These are phyloP conservation scores for Promerops cafer DNA, from an alignment of 2,113 vertebrate species.

Conservation along the genomic window DNA sequence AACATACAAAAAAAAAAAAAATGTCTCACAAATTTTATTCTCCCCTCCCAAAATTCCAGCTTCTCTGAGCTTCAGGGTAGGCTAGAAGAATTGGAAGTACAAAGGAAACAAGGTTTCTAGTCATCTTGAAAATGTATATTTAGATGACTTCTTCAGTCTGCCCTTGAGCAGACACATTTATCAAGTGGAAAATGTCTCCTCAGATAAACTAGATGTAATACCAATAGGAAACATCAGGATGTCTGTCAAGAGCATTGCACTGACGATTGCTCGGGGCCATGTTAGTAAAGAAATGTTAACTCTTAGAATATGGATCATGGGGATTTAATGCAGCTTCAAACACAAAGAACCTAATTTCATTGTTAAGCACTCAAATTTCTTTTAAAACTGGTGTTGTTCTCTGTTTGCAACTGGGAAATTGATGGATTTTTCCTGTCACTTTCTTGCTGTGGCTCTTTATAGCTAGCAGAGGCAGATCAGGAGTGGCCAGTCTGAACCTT, in stretches of 20 bases:
- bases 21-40: not conserved
- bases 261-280: not conserved
- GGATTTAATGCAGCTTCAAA: not conserved
- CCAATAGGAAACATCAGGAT: not conserved
- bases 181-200: not conserved
- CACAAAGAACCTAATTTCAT: not conserved
- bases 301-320: not conserved
- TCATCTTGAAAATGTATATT: not conserved
- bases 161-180: not conserved
- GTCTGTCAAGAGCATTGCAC: not conserved
- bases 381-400: not conserved
- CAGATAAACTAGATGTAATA: not conserved
- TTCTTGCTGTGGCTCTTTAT: not conserved
- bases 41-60: accelerated
- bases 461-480: not conserved
- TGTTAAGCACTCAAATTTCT: not conserved
- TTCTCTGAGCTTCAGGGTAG: not conserved
- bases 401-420: not conserved
- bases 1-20: not conserved
- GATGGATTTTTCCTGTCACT: not conserved
- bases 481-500: not conserved
- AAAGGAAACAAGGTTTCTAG: not conserved
- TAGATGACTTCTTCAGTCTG: not conserved
- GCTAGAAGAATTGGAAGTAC: not conserved
- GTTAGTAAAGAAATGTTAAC: not conserved